phyloP scores from a whole-genome alignment of 2,797 vertebrate genomes.

The Cephalopachus bancanus region DNA sequence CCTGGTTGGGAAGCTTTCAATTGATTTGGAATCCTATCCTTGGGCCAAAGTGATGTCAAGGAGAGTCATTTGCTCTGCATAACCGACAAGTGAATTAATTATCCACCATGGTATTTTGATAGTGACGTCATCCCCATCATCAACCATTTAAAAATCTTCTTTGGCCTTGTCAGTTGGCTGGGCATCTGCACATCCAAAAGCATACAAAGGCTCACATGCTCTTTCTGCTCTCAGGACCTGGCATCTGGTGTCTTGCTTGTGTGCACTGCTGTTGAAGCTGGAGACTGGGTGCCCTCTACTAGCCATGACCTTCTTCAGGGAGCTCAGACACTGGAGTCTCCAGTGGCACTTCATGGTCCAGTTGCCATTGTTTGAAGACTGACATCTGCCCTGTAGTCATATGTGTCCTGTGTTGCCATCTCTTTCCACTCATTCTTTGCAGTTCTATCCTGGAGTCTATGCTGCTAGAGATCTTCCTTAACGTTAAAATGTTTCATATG shows the following conservation, averaged over 20 bases:
- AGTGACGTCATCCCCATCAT: background rate
- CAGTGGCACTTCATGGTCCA: slow-evolving; percentile 39
- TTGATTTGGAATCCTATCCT: background rate
- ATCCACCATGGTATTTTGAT: background rate
- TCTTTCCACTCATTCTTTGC: background rate
- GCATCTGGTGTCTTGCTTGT: background rate
- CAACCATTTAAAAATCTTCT: background rate
- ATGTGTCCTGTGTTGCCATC: background rate
- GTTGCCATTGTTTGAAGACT: slow-evolving; percentile 1
- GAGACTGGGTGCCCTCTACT: background rate
- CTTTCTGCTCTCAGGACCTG: background rate
- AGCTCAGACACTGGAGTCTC: slow-evolving; percentile 54
- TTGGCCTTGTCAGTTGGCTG: background rate
- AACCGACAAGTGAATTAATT: background rate
- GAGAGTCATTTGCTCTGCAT: background rate
- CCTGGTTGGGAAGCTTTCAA: background rate
- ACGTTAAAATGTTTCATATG: background rate
- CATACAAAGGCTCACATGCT: background rate
- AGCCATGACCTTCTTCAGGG: accelerated
- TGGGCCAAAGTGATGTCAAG: background rate
- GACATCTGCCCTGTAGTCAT: background rate
- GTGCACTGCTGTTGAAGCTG: background rate
- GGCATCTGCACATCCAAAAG: background rate
- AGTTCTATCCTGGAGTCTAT: background rate
- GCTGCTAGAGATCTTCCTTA: background rate